Evolutionary conservation across 64 coral and sea anemone species (phyloP).

Genomic region (Hydrozoanthus tunicans): DNA sequence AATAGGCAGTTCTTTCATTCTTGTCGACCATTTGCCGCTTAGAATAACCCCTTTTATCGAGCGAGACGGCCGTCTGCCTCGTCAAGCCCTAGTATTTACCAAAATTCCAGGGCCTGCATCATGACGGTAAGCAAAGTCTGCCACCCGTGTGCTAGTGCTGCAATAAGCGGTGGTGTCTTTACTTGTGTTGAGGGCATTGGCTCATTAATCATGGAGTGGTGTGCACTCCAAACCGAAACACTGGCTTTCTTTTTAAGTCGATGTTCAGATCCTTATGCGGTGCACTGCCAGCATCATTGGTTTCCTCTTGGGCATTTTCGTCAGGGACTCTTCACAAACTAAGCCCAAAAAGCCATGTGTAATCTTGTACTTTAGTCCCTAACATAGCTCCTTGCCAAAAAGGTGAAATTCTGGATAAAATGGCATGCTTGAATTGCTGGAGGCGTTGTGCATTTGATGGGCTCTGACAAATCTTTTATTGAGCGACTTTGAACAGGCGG

Average conservation of each 20-base stretch:
- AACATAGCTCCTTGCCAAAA: slow-evolving; percentile 29
- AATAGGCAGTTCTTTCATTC: neutral
- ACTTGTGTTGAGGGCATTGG: neutral
- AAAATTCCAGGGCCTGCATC: slow-evolving; percentile 14
- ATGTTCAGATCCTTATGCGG: neutral
- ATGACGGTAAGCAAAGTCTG: slow-evolving; percentile 6
- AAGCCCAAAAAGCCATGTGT: slow-evolving; percentile 52
- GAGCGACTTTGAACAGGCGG: neutral
- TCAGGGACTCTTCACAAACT: slow-evolving; percentile 30
- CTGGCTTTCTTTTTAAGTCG: slow-evolving; percentile 22
- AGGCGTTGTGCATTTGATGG: slow-evolving; percentile 56
- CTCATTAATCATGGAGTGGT: slow-evolving; percentile 5
- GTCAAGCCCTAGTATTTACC: neutral
- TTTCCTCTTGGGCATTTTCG: neutral
- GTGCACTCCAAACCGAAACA: slow-evolving; percentile 19
- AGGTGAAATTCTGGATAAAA: slow-evolving; percentile 7
- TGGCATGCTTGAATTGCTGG: slow-evolving; percentile 5
- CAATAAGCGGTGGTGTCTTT: slow-evolving; percentile 3
- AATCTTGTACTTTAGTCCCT: slow-evolving; percentile 26
- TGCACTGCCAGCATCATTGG: slow-evolving; percentile 20
- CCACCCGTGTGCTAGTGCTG: slow-evolving; percentile 18
- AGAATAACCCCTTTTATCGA: slow-evolving; percentile 1
- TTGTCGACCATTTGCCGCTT: neutral
- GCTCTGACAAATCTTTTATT: slow-evolving; percentile 49
- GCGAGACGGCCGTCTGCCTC: neutral